Evolutionary conservation across 2,888 invertebrate species (phyloP), one percentile per base, ranked within the genome.

Genomic region (Leucoma salicis): DNA sequence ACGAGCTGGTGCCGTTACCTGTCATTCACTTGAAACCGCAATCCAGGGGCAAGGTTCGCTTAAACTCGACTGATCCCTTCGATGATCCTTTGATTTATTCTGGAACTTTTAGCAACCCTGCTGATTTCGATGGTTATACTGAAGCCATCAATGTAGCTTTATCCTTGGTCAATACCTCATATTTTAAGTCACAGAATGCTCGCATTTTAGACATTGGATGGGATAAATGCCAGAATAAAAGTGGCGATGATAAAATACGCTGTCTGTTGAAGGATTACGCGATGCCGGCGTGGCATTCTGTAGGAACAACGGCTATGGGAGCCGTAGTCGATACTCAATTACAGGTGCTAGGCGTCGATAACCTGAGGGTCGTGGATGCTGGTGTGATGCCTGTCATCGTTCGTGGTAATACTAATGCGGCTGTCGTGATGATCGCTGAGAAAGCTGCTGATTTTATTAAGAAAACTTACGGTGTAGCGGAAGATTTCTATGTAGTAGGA

Each of bases 391-490:
- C 86, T 0, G 53, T 53, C 11, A 67, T 82, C 1, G 37, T 74
- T 1, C 66, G 87, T 3, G 87, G 83, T 0, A 88, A 87, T 50
- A 86, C 84, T 3, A 84, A 86, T 43, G 78, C 86, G 0, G 81
- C 83, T 0, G 81, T 82, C 5, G 63, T 86, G 4, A 87, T 87
- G 86, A 72, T 86, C 25, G 86, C 85, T 0, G 86, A 87, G 54
- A 68, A 64, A 48, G 82, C 82, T 0, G 82, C 76, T 0, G 74
- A 78, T 35, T 78, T 76, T 34, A 83, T 88, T 15, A 82, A 78
- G 48, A 44, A 56, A 2, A 46, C 59, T 18, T 50, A 78, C 11
- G 18, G 18, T 7, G 18, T 27, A 29, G 4, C n/a, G n/a, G n/a
- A n/a, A n/a, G n/a, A n/a, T n/a, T n/a, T n/a, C n/a, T n/a, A n/a